Percentiles rank a stretch among this genome's conserved stretches.
These are phyloP conservation scores for Neodiprion fabricii DNA, from an alignment of 1,140 invertebrate genomes.

Conservation along the genomic window DNA sequence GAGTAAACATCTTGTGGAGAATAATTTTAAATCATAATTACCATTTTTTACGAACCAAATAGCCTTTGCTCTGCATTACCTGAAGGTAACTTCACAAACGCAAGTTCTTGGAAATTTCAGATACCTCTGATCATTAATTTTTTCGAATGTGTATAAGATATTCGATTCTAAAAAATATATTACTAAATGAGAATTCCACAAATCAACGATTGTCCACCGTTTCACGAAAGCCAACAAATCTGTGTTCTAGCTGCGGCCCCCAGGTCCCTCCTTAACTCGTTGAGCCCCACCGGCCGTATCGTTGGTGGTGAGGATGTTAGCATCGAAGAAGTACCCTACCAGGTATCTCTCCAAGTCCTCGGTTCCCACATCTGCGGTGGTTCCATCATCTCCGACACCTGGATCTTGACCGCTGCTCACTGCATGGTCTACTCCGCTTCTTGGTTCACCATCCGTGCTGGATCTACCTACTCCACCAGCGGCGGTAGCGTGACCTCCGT, in stretches of 20 bases:
- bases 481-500: background rate
- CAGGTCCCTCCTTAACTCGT: background rate
- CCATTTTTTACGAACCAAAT: too few species aligned
- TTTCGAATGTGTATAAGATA: too few species aligned
- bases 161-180: background rate
- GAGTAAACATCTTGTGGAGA: background rate
- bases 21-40: too few species aligned
- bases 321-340: conserved; percentile 69
- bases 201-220: too few species aligned
- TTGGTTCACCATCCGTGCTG: conserved; percentile 9
- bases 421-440: conserved; percentile 60
- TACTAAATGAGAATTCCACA: too few species aligned
- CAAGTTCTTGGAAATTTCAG: too few species aligned
- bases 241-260: background rate
- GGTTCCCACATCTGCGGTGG: conserved; percentile 69
- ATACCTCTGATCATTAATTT: too few species aligned
- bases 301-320: conserved; percentile 68
- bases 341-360: conserved; percentile 62
- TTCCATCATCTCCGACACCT: conserved; percentile 65
- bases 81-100: too few species aligned
- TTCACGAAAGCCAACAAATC: too few species aligned
- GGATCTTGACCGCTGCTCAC: conserved; percentile 72
- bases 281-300: conserved; percentile 56
- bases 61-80: too few species aligned
- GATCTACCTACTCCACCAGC: background rate